Percentiles rank a stretch among this genome's conserved stretches.
phyloP scores from a whole-genome alignment of 2,888 invertebrate species.

The Erannis defoliaria region DNA sequence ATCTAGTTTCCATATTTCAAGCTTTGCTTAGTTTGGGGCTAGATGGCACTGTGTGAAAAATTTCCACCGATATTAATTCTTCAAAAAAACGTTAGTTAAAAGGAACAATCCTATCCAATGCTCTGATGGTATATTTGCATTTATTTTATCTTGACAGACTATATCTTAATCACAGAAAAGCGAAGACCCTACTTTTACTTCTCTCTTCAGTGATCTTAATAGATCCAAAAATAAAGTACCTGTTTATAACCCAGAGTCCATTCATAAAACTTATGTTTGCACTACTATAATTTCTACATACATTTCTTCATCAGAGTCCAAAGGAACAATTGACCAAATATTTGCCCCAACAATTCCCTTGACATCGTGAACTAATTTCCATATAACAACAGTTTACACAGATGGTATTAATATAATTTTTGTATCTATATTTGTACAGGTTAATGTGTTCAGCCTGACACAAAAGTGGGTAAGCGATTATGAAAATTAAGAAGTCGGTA shows the following conservation, averaged over 20 bases:
- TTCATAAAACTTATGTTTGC: conserved; percentile 16
- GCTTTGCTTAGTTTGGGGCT: no score
- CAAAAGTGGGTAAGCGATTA: conserved; percentile 29
- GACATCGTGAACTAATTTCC: conserved; percentile 45
- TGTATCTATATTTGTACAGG: conserved; percentile 31
- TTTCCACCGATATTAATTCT: no score
- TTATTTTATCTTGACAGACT: no score
- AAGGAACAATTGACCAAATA: conserved; percentile 28
- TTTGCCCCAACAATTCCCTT: conserved; percentile 36
- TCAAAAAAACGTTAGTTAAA: no score
- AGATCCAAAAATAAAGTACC: background rate
- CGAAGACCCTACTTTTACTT: no score
- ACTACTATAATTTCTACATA: conserved; percentile 19
- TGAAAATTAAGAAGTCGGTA: conserved; percentile 37
- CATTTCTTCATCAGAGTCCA: conserved; percentile 25
- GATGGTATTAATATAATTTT: conserved; percentile 24
- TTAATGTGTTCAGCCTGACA: conserved; percentile 20
- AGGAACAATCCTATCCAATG: no score
- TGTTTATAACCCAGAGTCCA: conserved; percentile 1
- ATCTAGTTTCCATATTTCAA: no score
- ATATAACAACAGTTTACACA: conserved; percentile 25
- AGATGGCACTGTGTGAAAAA: no score
- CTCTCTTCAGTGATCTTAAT: no score
- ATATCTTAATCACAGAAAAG: no score
- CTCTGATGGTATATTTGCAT: no score